These are phyloP conservation scores for Dryococelus australis DNA, from an alignment of 2,888 invertebrate species.

Conservation along the genomic window DNA sequence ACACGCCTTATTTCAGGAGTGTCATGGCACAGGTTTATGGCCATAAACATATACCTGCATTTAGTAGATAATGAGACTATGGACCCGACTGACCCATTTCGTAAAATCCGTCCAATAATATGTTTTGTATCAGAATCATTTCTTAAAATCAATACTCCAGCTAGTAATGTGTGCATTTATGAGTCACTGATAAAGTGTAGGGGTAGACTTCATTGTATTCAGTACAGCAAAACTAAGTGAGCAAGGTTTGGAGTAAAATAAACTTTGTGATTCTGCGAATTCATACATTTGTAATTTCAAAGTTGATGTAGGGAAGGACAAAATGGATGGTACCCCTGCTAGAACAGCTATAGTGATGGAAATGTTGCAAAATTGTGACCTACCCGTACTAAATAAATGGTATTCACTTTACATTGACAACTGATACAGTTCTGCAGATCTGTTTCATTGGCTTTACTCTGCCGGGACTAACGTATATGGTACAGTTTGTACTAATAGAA, in stretches of 20 bases:
- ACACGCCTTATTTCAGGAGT: background rate
- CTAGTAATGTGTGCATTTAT: background rate
- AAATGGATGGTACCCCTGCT: background rate
- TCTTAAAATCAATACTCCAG: background rate
- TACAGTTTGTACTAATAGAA: slow-evolving; percentile 13
- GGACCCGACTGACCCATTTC: background rate
- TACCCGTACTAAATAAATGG: background rate
- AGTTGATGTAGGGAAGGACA: background rate
- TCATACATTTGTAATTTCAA: too few relatives aligned
- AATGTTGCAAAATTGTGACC: background rate
- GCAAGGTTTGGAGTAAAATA: background rate
- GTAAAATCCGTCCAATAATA: background rate
- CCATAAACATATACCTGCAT: background rate
- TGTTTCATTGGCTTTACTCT: too few relatives aligned
- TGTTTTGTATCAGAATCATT: background rate
- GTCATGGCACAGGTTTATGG: background rate
- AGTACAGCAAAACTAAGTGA: background rate
- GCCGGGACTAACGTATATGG: background rate
- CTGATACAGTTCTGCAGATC: background rate
- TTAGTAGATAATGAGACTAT: background rate
- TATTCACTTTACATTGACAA: background rate
- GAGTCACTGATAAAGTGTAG: background rate
- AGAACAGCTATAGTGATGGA: background rate
- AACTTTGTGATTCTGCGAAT: background rate
- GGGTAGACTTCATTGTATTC: background rate